Percentiles rank a stretch among this genome's conserved stretches.
These are phyloP conservation scores for Cryptus viduatorius DNA, from an alignment of 2,888 invertebrate species.

Conservation along the genomic window DNA sequence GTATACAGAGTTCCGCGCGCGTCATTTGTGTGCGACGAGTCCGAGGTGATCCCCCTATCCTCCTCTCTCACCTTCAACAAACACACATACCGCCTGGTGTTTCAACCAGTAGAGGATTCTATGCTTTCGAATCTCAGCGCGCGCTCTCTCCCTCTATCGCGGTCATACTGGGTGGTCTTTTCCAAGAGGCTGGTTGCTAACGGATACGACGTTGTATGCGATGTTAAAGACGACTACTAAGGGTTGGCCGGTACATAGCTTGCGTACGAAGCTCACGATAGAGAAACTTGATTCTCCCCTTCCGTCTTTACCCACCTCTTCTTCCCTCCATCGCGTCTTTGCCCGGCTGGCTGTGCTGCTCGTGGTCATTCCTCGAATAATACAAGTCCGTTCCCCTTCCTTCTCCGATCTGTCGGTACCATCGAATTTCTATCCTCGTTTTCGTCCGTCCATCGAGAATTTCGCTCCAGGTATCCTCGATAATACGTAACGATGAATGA, in stretches of 20 bases:
- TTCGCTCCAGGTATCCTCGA: background rate
- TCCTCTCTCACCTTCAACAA: conserved; percentile 32
- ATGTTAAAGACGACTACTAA: conserved; percentile 18
- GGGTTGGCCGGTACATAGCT: conserved; percentile 29
- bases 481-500: conserved; percentile 9
- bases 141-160: conserved; percentile 5
- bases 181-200: conserved; percentile 54
- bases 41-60: conserved; percentile 36
- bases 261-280: background rate
- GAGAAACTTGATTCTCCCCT: conserved; percentile 29
- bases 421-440: conserved; percentile 6
- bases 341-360: conserved; percentile 4
- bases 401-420: background rate
- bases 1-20: conserved; percentile 75
- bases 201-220: conserved; percentile 38
- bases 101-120: conserved; percentile 11
- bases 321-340: conserved; percentile 21
- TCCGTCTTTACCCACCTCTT: conserved; percentile 28
- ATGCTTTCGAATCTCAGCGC: background rate
- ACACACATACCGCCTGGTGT: conserved; percentile 39
- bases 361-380: conserved; percentile 29
- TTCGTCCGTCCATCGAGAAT: background rate
- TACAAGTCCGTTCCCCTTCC: conserved; percentile 12
- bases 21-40: conserved; percentile 77
- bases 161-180: conserved; percentile 65